Conservation (phyloP, 2,797 vertebrate genomes). For the Hafferia zeledoni region DNA sequence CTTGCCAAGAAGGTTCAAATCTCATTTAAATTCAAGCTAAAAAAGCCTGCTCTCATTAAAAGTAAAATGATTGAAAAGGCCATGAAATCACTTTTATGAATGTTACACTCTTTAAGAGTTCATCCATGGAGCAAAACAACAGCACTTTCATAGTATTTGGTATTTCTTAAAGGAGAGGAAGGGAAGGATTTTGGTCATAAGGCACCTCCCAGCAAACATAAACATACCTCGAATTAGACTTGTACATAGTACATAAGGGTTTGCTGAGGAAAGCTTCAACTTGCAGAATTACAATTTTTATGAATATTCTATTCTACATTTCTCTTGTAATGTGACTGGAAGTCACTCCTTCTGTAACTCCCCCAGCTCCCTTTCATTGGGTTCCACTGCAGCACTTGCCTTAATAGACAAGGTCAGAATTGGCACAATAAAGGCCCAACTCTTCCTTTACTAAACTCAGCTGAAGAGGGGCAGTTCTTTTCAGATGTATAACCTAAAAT, state of each 20-base stretch:
- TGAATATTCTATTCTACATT: background rate
- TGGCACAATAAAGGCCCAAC: background rate
- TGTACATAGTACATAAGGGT: fast-evolving
- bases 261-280: background rate
- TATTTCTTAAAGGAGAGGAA: background rate
- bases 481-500: background rate
- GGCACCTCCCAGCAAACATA: background rate
- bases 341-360: background rate
- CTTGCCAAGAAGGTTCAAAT: slow-evolving; percentile 37
- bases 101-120: background rate
- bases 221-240: background rate
- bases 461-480: background rate
- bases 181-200: background rate
- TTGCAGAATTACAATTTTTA: background rate
- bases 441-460: background rate
- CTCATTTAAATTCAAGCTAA: slow-evolving; percentile 24
- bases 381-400: background rate
- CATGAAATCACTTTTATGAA: slow-evolving; percentile 23
- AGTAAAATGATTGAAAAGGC: slow-evolving; percentile 17
- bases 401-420: background rate
- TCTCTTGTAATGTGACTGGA: background rate
- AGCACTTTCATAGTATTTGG: background rate
- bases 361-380: background rate
- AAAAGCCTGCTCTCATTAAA: background rate
- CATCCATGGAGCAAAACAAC: background rate